phyloP scores from a whole-genome alignment of 2,888 invertebrate species.

The Drosophila formosana region DNA sequence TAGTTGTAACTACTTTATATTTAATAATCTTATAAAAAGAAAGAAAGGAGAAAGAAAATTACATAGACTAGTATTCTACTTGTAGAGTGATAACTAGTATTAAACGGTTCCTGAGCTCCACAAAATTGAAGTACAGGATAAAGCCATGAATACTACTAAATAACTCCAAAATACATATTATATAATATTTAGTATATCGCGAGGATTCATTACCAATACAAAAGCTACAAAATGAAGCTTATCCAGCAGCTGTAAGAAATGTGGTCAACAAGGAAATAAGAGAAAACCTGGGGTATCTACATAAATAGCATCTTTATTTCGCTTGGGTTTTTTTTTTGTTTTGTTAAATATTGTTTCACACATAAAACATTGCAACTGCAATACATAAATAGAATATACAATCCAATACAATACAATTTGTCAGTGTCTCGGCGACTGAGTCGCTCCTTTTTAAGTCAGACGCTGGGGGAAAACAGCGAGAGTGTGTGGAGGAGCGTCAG shows the following conservation, averaged over 20 bases:
- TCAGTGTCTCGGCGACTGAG: constrained; percentile 1
- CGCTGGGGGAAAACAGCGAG: constrained; percentile 2
- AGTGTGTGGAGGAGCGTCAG: not conserved
- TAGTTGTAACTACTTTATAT: too few relatives aligned
- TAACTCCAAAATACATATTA: too few relatives aligned
- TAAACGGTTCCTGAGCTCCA: too few relatives aligned
- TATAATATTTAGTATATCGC: too few relatives aligned
- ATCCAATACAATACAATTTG: constrained; percentile 42
- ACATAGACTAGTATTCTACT: too few relatives aligned
- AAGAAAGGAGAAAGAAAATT: too few relatives aligned
- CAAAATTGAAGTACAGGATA: too few relatives aligned
- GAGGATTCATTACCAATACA: too few relatives aligned
- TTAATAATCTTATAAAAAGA: too few relatives aligned
- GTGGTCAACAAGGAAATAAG: not conserved
- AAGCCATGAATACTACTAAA: too few relatives aligned
- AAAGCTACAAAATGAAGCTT: too few relatives aligned
- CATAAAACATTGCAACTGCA: constrained; percentile 67
- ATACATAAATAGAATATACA: constrained; percentile 55
- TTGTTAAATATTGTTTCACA: constrained; percentile 55
- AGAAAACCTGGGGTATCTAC: constrained; percentile 32
- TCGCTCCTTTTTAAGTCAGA: not conserved
- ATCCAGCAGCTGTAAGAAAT: not conserved
- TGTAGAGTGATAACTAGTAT: too few relatives aligned
- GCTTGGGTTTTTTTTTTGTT: constrained; percentile 41
- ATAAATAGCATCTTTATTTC: constrained; percentile 72